Evolutionary conservation across 2,888 invertebrate genomes (phyloP), one percentile per base, ranked within the genome.

Genomic region (Chrysomela aeneicollis): DNA sequence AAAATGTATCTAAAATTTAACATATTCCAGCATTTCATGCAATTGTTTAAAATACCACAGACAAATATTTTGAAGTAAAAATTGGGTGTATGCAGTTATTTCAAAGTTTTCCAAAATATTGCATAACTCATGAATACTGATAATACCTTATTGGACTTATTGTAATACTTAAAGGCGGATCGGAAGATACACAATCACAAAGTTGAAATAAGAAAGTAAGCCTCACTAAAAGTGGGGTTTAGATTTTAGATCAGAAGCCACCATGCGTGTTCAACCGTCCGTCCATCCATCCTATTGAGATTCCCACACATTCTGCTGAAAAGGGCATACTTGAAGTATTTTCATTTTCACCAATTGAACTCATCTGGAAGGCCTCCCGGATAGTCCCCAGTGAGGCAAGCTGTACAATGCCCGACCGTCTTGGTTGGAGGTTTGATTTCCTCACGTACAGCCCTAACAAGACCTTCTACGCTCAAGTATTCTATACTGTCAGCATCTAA

Each of bases 311-410:
- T 26, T 6, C 26, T 26, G 6, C 26, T 26, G 6, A 6, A 26
- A 26, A 26, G 6, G 26, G 6, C 26, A 26, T 26, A 6, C 26
- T 5, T 5, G 6, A 26, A 26, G 26, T 26, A 26, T 26, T 26
- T 26, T n/a, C n/a, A n/a, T n/a, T n/a, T 42, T 64, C 77, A 87
- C 86, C 86, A 86, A 73, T 87, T 86, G 37, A 87, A 82, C 73
- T 87, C 87, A 42, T 87, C 86, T 0, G 89, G 88, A 54, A 90
- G 77, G 0, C 89, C 92, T 8, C 91, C 94, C 0, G 96, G 98
- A 84, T 98, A 98, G 67, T 94, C 90, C 4, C 97, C 97, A 3
- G 96, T 97, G 49, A 98, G 87, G 80, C 98, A 98, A 30, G 98
- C 98, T 1, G 94, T 94, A 82, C 98, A 98, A 80, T 98, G 97